Evolutionary conservation across 2,113 vertebrate genomes (phyloP), one percentile per base, ranked within the genome.

Genomic region (Pelmatolapia mariae): DNA sequence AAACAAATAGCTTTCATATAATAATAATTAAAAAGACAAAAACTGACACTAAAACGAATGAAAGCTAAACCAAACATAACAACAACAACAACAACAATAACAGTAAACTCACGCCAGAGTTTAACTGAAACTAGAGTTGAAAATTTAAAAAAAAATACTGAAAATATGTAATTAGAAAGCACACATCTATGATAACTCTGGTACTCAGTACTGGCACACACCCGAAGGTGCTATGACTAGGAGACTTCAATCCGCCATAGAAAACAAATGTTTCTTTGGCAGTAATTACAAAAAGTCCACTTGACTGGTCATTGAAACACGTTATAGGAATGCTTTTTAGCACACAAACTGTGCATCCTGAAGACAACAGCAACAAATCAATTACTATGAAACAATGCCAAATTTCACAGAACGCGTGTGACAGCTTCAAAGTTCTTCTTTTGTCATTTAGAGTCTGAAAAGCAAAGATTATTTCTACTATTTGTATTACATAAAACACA

Each of bases 361-460:
- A 71, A 71, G 61, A 50, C 26, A 56, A 56, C 5, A 29, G 53
- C n/a, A 68, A 68, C 33, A 38, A 57, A 81, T 71, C 8, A 43
- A 10, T 71, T 24, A 43, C 66, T 24, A 43, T 24, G 38, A 71
- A 71, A 10, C 36, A 50, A 76, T 19, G 24, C 0, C 3, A 76
- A 29, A 10, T 50, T 29, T 50, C 71, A 47, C 43, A 47, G 24
- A 76, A 47, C 71, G 38, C 6, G 2, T 50, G 43, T 26, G 24
- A 50, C 71, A 50, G 43, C 43, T 8, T 78, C 10, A 50, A 31
- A 78, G 71, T 78, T 31, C 45, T 45, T 43, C n/a, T 76, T 78
- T 78, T 31, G 73, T 50, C 16, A 19, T 19, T 50, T 19, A 31
- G 43, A 78, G 73, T n/a, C 26, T 0, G 26, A 78, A 78, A 78